Evolutionary conservation across 2,797 vertebrate species (phyloP).

Genomic region (Gadopsis marmoratus): DNA sequence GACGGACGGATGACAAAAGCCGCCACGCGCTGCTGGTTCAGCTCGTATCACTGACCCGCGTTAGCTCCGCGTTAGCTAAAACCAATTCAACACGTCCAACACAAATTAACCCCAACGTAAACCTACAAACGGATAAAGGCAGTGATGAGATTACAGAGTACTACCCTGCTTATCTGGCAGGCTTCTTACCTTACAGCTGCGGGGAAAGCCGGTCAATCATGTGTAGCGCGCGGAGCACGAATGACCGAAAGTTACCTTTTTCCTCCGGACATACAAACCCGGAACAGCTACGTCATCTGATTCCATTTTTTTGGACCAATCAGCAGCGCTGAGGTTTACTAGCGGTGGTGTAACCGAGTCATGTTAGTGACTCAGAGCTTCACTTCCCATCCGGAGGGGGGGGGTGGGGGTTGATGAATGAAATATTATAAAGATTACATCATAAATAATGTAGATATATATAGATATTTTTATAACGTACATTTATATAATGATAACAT

Average conservation of each 20-base stretch:
- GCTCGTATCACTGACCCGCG: constrained; percentile 13
- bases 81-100: not conserved
- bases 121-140: constrained; percentile 43
- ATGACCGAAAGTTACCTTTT: constrained; percentile 89
- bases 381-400: too few relatives aligned
- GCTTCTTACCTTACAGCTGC: constrained; percentile 71
- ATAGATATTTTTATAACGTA: too few relatives aligned
- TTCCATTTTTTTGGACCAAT: constrained; percentile 87
- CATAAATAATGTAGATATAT: too few relatives aligned
- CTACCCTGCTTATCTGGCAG: constrained; percentile 48
- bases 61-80: constrained; percentile 34
- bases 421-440: too few relatives aligned
- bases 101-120: constrained; percentile 20
- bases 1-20: constrained; percentile 58
- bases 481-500: too few relatives aligned
- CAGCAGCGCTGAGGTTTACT: too few relatives aligned
- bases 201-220: not conserved
- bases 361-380: too few relatives aligned
- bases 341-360: too few relatives aligned
- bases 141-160: constrained; percentile 50
- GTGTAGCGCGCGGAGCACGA: not conserved
- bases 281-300: constrained; percentile 87
- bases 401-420: too few relatives aligned
- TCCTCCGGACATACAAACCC: constrained; percentile 64
- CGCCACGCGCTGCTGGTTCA: constrained; percentile 1